phyloP scores from a whole-genome alignment of 2,797 vertebrate species.

The Eupleurogrammus muticus region DNA sequence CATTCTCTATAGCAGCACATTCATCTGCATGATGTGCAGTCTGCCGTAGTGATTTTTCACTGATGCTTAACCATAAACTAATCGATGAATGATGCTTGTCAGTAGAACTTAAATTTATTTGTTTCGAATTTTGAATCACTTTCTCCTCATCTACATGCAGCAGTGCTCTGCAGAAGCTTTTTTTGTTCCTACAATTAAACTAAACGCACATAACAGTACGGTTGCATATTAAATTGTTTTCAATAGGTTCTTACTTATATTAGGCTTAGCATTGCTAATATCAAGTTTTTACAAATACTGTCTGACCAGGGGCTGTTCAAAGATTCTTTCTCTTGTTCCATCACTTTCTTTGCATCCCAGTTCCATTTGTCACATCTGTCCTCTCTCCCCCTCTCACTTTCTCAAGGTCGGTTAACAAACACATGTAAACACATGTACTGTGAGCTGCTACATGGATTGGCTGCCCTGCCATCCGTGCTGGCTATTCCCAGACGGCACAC shows the following conservation, averaged over 20 bases:
- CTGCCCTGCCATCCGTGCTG: slow-evolving; percentile 11
- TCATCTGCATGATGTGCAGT: neutral
- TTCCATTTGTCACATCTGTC: slow-evolving; percentile 28
- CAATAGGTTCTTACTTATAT: no score
- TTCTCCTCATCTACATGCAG: no score
- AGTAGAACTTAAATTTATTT: no score
- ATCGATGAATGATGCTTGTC: no score
- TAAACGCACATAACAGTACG: neutral
- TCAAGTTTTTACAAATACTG: neutral
- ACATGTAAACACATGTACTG: slow-evolving; percentile 27
- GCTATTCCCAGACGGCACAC: slow-evolving; percentile 30
- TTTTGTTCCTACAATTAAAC: neutral
- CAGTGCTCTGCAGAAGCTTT: no score
- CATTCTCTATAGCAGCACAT: neutral
- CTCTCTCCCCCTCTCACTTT: slow-evolving; percentile 25
- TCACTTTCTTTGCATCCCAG: neutral
- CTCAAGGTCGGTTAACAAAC: slow-evolving; percentile 39
- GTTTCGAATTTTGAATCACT: no score
- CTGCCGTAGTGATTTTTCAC: neutral
- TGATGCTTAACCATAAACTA: no score
- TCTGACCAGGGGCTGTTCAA: no score
- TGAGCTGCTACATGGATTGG: slow-evolving; percentile 3
- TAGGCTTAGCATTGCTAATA: no score
- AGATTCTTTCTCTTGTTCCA: neutral
- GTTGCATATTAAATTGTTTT: no score